Evolutionary conservation across 2,797 vertebrate species (phyloP).

Genomic region (Sebastes matsubarae): DNA sequence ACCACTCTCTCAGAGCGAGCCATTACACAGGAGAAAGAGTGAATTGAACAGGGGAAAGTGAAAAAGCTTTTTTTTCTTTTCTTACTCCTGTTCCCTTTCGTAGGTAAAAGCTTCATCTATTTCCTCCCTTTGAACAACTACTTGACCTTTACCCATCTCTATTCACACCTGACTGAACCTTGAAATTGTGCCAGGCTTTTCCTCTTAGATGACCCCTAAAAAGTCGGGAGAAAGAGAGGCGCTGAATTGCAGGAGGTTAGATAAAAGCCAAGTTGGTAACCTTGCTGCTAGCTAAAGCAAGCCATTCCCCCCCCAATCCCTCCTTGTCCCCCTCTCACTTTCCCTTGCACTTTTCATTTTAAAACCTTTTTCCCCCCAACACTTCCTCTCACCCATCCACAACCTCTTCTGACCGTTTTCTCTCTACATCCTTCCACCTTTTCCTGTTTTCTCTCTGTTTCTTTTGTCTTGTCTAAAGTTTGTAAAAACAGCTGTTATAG

Average conservation of each 20-base stretch:
- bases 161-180: constrained; percentile 68
- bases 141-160: constrained; percentile 63
- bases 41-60: constrained; percentile 36
- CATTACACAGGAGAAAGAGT: constrained; percentile 31
- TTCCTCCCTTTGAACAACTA: constrained; percentile 52
- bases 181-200: constrained; percentile 57
- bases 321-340: neutral
- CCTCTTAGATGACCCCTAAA: constrained; percentile 43
- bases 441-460: constrained; percentile 73
- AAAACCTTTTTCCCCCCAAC: constrained; percentile 10
- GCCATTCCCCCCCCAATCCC: neutral
- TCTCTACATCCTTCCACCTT: constrained; percentile 8
- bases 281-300: constrained; percentile 19
- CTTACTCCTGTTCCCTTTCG: constrained; percentile 35
- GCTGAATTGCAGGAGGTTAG: constrained; percentile 37
- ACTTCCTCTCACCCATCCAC: constrained; percentile 1
- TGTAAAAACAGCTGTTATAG: constrained; percentile 87
- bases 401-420: neutral
- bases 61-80: constrained; percentile 36
- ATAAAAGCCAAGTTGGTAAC: constrained; percentile 50
- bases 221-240: constrained; percentile 33
- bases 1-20: neutral
- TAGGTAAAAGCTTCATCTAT: constrained; percentile 53
- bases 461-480: constrained; percentile 73
- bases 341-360: constrained; percentile 19